phyloP scores from a whole-genome alignment of 2,888 invertebrate species.

The Cephalotes varians region DNA sequence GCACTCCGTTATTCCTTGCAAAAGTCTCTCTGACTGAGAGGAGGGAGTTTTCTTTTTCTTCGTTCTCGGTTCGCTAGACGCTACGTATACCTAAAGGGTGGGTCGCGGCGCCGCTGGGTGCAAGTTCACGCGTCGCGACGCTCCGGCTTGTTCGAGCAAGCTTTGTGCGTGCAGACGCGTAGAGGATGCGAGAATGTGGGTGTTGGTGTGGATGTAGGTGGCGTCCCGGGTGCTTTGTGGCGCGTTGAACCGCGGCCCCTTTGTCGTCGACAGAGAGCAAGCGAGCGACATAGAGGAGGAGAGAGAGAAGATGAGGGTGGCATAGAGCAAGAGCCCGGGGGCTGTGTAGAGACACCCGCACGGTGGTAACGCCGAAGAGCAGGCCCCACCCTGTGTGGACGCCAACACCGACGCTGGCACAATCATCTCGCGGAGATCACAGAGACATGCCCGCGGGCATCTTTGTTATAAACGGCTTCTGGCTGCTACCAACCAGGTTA shows the following conservation, averaged over 20 bases:
- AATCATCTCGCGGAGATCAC: conserved; percentile 83
- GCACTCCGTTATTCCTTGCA: neutral
- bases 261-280: conserved; percentile 79
- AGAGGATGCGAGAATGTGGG: conserved; percentile 44
- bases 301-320: conserved; percentile 26
- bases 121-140: conserved; percentile 81
- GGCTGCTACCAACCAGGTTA: conserved; percentile 62
- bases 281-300: conserved; percentile 66
- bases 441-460: conserved; percentile 80
- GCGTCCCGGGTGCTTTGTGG: conserved; percentile 84
- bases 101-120: conserved; percentile 66
- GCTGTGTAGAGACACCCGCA: conserved; percentile 76
- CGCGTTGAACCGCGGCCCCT: conserved; percentile 85
- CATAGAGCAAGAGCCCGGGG: conserved; percentile 72
- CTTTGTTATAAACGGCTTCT: conserved; percentile 83
- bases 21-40: neutral
- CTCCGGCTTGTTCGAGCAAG: conserved; percentile 69
- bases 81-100: conserved; percentile 67
- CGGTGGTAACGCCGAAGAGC: conserved; percentile 68
- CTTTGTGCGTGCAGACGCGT: conserved; percentile 59
- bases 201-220: conserved; percentile 75
- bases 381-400: conserved; percentile 68
- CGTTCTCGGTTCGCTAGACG: conserved; percentile 69
- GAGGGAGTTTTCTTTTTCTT: conserved; percentile 46
- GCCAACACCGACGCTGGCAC: conserved; percentile 74